Evolutionary conservation across 2,797 vertebrate species (phyloP).

Genomic region (Squalus acanthias): DNA sequence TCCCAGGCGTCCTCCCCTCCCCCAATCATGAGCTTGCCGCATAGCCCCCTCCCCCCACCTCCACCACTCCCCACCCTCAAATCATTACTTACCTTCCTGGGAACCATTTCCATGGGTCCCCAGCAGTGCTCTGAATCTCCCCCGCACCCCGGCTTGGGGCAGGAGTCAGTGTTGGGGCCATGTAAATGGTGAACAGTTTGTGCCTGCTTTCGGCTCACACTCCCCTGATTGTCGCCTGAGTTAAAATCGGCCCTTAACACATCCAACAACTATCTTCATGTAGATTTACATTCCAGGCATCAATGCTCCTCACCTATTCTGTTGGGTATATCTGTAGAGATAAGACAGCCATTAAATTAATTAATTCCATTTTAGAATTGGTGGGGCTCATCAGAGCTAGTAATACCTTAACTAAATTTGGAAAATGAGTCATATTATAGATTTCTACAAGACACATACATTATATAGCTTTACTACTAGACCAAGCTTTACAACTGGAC

Average conservation of each 20-base stretch:
- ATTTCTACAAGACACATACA: neutral
- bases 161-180: neutral
- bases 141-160: neutral
- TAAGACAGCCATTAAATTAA: neutral
- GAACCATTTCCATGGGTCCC: neutral
- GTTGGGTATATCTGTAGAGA: neutral
- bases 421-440: neutral
- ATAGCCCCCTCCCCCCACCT: neutral
- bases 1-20: neutral
- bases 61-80: neutral
- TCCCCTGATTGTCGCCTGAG: too few relatives aligned
- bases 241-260: neutral
- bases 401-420: neutral
- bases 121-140: neutral
- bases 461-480: neutral
- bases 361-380: neutral
- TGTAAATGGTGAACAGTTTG: neutral
- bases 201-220: neutral
- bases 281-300: neutral
- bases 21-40: neutral
- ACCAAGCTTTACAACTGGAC: neutral
- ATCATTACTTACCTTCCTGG: neutral
- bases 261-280: neutral
- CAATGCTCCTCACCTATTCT: neutral
- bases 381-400: neutral